These are phyloP conservation scores for Leptopilina drosophilae DNA, from an alignment of 2,888 invertebrate species.

Conservation along the genomic window DNA sequence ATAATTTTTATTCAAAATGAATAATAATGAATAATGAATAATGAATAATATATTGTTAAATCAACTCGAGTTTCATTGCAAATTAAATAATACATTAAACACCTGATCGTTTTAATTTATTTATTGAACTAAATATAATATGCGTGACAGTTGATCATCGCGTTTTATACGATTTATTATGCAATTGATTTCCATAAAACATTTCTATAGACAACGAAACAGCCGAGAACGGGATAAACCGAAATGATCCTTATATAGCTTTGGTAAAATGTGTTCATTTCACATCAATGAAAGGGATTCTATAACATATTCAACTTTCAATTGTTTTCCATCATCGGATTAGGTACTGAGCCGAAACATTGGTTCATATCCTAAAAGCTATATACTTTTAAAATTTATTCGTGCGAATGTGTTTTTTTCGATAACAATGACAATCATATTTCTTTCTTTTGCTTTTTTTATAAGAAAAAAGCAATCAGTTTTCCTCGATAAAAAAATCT, in stretches of 20 bases:
- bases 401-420: slow-evolving; percentile 49
- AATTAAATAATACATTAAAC: slow-evolving; percentile 15
- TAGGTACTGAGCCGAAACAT: slow-evolving; percentile 45
- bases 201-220: slow-evolving; percentile 10
- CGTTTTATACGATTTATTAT: slow-evolving; percentile 25
- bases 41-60: no score
- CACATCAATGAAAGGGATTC: slow-evolving; percentile 67
- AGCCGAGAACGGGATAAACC: slow-evolving; percentile 13
- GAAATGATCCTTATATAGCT: neutral
- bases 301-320: slow-evolving; percentile 71
- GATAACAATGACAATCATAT: slow-evolving; percentile 45
- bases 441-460: no score
- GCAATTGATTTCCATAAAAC: slow-evolving; percentile 24
- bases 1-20: no score
- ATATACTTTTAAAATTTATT: slow-evolving; percentile 48
- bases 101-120: slow-evolving; percentile 21
- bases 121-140: slow-evolving; percentile 22
- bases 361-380: slow-evolving; percentile 7
- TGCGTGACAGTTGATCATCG: slow-evolving; percentile 2
- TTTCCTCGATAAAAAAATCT: no score
- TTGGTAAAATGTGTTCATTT: slow-evolving; percentile 33
- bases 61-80: neutral
- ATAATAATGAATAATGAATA: no score
- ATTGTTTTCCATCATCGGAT: slow-evolving; percentile 11
- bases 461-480: no score